Percentiles rank a stretch among this genome's conserved stretches.
Evolutionary conservation across 2,113 vertebrate genomes (phyloP).

Genomic region (Furnarius figulus): DNA sequence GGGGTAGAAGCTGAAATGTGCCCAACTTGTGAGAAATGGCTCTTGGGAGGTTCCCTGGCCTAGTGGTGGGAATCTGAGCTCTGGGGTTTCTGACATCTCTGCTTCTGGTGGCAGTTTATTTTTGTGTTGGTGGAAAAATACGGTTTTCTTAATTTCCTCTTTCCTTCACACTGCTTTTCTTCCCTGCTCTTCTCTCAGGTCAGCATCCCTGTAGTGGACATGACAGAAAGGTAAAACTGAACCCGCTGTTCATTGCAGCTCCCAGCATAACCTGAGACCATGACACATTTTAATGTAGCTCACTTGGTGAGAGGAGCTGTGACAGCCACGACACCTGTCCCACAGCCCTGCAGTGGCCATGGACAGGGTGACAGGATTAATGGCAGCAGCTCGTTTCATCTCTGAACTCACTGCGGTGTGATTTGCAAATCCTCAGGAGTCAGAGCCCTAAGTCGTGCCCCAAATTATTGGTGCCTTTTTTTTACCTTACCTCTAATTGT

Average conservation of each 20-base stretch:
- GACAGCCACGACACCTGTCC: not conserved
- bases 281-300: not conserved
- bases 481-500: not conserved
- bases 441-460: not conserved
- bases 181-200: not conserved
- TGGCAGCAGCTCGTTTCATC: not conserved
- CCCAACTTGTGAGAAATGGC: not conserved
- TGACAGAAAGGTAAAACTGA: not conserved
- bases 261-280: not conserved
- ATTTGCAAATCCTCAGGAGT: too few relatives aligned
- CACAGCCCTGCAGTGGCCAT: not conserved
- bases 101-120: not conserved
- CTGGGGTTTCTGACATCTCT: too few relatives aligned
- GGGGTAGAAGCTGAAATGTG: not conserved
- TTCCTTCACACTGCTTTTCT: not conserved
- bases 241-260: not conserved
- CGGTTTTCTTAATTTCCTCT: not conserved
- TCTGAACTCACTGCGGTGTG: accelerated
- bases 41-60: not conserved
- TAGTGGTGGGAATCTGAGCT: not conserved
- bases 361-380: not conserved
- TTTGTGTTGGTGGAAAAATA: not conserved
- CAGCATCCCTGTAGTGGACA: not conserved
- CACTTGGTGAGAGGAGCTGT: accelerated
- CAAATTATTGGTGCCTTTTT: not conserved